phyloP scores from a whole-genome alignment of 2,113 vertebrate genomes.

The Paradisaea rubra region DNA sequence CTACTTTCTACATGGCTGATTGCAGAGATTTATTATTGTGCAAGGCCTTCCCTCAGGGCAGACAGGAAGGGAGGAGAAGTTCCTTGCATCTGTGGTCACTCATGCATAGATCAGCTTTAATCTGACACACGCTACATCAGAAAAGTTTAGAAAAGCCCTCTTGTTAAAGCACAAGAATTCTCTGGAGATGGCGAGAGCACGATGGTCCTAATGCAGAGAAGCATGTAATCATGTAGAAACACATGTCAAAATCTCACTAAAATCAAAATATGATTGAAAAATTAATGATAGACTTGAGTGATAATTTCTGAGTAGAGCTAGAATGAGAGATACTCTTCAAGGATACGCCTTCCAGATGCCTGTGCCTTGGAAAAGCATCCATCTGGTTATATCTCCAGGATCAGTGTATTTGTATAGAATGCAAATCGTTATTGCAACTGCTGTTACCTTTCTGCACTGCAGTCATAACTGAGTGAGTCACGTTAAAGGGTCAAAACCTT shows the following conservation, averaged over 20 bases:
- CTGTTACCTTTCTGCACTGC: neutral
- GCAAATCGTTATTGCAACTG: neutral
- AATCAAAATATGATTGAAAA: neutral
- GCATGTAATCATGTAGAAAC: neutral
- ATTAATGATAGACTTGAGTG: neutral
- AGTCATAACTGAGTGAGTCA: conserved; percentile 22
- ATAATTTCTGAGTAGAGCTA: neutral
- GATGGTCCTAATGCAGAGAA: neutral
- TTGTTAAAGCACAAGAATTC: neutral
- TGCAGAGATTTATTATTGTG: neutral
- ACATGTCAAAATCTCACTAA: neutral
- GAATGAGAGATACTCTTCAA: neutral
- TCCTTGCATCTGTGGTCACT: conserved; percentile 2
- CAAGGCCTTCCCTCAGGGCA: neutral
- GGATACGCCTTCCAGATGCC: neutral
- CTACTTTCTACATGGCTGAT: neutral
- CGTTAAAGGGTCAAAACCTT: conserved; percentile 36
- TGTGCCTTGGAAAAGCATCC: neutral
- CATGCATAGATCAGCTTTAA: neutral
- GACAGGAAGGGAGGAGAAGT: conserved; percentile 42
- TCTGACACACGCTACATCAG: neutral
- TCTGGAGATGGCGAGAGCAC: neutral
- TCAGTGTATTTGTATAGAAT: conserved; percentile 31
- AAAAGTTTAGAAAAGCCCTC: conserved; percentile 4
- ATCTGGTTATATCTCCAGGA: conserved; percentile 16